Conservation (phyloP, 53 echinoderm and acorn worm species). For the Henricia sp. region DNA sequence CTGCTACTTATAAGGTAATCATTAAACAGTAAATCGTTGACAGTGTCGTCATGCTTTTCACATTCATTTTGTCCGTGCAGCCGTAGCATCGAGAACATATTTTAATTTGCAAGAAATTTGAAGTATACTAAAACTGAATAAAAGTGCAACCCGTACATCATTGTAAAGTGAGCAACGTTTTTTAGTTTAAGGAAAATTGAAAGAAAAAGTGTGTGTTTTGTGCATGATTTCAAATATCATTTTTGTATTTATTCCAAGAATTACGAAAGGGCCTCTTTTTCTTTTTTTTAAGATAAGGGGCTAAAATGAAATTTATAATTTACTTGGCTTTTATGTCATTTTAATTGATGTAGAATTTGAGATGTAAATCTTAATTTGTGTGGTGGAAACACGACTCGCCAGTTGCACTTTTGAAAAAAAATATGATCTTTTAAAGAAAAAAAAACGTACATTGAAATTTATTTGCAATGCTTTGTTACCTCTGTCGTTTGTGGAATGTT, state of each 20-base stretch:
- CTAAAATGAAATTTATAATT: neutral
- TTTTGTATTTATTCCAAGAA: neutral
- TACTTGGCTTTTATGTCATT: neutral
- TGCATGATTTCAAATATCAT: neutral
- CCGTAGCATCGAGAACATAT: too few relatives aligned
- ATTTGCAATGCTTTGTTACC: too few relatives aligned
- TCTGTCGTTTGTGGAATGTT: too few relatives aligned
- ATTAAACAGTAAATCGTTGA: too few relatives aligned
- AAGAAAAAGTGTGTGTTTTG: neutral
- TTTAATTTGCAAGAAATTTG: too few relatives aligned
- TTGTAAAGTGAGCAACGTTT: too few relatives aligned
- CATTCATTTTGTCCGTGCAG: too few relatives aligned
- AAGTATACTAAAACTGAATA: too few relatives aligned
- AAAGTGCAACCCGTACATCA: too few relatives aligned
- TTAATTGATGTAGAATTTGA: neutral
- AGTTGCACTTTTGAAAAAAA: neutral
- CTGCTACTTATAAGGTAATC: too few relatives aligned
- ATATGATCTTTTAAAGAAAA: neutral
- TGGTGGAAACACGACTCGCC: neutral
- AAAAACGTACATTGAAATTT: too few relatives aligned
- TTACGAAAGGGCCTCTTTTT: neutral
- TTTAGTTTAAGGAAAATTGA: neutral
- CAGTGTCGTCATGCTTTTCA: too few relatives aligned
- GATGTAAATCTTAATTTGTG: neutral
- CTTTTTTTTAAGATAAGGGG: neutral